These are phyloP conservation scores for Crossocerus cetratus DNA, from an alignment of 2,888 invertebrate genomes.

Conservation along the genomic window DNA sequence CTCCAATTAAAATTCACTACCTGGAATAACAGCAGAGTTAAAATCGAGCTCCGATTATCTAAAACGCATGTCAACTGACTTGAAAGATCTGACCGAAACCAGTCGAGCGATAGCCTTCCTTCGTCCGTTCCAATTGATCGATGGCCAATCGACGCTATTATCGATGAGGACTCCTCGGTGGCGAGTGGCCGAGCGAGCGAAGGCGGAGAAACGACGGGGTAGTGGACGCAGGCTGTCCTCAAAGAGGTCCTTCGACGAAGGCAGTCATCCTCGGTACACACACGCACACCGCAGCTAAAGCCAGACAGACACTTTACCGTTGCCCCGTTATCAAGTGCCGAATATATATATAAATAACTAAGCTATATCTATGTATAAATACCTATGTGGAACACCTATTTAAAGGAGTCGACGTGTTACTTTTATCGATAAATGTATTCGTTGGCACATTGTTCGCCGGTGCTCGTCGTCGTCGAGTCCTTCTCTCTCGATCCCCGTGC, in stretches of 20 bases:
- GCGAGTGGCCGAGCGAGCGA: conserved; percentile 10
- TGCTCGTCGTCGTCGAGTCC: too few species aligned
- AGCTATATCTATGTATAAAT: conserved; percentile 43
- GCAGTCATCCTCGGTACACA: conserved; percentile 26
- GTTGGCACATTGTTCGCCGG: too few species aligned
- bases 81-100: too few species aligned
- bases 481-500: too few species aligned
- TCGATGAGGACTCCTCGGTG: conserved; percentile 1
- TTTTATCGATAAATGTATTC: too few species aligned
- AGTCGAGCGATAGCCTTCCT: conserved; percentile 26
- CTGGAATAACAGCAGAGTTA: too few species aligned
- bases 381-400: conserved; percentile 11
- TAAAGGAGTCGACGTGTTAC: conserved; percentile 1
- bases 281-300: too few species aligned
- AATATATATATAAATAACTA: conserved; percentile 44
- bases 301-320: conserved; percentile 8
- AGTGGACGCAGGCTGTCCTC: conserved; percentile 57
- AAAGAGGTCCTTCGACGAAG: conserved; percentile 49
- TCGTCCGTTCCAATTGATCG: conserved; percentile 38
- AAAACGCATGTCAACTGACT: too few species aligned
- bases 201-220: conserved; percentile 20
- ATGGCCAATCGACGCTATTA: background rate
- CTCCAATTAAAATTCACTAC: too few species aligned
- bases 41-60: too few species aligned
- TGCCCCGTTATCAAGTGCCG: conserved; percentile 35